A percentile compares a stretch with the other conserved stretches of the same genome.
These are phyloP conservation scores for Lycophotia porphyrea DNA, from an alignment of 2,888 invertebrate genomes.

Conservation along the genomic window DNA sequence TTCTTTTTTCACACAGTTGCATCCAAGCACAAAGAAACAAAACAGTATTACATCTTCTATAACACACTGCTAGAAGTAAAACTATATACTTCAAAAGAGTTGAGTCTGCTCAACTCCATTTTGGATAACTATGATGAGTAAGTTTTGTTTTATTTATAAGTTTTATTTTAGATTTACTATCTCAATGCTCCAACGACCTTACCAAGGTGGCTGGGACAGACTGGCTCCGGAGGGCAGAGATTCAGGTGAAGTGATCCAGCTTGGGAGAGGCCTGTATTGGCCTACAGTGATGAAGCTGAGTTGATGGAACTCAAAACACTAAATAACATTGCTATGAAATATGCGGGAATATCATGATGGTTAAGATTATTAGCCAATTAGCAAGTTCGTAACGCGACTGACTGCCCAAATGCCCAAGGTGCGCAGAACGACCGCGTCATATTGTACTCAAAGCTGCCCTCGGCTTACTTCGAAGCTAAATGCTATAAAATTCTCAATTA, in stretches of 20 bases:
- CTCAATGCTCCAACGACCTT: neutral
- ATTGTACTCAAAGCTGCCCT: neutral
- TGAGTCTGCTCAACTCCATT: constrained; percentile 96
- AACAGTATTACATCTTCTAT: constrained; percentile 98
- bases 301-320: neutral
- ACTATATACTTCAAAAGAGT: constrained; percentile 97
- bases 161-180: neutral
- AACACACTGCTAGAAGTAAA: constrained; percentile 99
- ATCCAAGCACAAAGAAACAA: constrained; percentile 98
- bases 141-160: constrained; percentile 76
- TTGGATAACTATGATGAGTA: constrained; percentile 96
- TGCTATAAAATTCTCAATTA: neutral
- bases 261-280: neutral
- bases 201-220: neutral
- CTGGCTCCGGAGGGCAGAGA: neutral
- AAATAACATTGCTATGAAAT: neutral
- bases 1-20: constrained; percentile 92
- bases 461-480: constrained; percentile 1
- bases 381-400: neutral
- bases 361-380: neutral
- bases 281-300: neutral
- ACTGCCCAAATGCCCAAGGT: neutral
- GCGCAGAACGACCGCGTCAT: neutral
- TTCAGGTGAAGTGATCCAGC: neutral
- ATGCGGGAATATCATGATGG: neutral